Evolutionary conservation across 2,113 vertebrate species (phyloP).

Genomic region (Guaruba guarouba): DNA sequence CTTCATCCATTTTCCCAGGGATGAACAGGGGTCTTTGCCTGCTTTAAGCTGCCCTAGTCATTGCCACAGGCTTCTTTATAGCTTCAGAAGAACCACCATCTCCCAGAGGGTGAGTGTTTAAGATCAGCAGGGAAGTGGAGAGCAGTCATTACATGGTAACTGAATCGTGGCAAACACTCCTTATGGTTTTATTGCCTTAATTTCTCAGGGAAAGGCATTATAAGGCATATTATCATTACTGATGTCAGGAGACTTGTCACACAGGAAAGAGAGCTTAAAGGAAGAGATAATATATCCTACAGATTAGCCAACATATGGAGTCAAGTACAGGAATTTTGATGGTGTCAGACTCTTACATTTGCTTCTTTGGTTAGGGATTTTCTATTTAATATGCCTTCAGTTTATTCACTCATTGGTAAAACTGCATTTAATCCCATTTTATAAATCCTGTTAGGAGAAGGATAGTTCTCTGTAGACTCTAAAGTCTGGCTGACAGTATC

Average conservation of each 20-base stretch:
- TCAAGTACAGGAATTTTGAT: not conserved
- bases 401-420: constrained; percentile 13
- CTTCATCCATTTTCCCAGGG: not conserved
- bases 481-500: not conserved
- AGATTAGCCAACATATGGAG: constrained; percentile 4
- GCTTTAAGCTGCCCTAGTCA: not conserved
- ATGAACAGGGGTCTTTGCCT: not conserved
- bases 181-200: constrained; percentile 11
- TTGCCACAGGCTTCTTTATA: not conserved
- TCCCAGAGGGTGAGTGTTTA: not conserved
- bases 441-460: constrained; percentile 26
- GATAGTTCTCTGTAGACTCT: not conserved
- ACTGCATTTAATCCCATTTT: constrained; percentile 30
- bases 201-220: constrained; percentile 14
- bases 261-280: not conserved
- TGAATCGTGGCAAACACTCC: not conserved
- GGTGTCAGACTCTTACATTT: not conserved
- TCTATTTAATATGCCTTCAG: not conserved
- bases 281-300: not conserved
- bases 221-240: not conserved
- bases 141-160: constrained; percentile 3
- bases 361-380: constrained; percentile 3
- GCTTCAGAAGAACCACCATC: not conserved
- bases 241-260: not conserved
- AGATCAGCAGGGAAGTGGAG: not conserved